These are phyloP conservation scores for Epinephelus moara DNA, from an alignment of 2,113 vertebrate genomes.

Conservation along the genomic window DNA sequence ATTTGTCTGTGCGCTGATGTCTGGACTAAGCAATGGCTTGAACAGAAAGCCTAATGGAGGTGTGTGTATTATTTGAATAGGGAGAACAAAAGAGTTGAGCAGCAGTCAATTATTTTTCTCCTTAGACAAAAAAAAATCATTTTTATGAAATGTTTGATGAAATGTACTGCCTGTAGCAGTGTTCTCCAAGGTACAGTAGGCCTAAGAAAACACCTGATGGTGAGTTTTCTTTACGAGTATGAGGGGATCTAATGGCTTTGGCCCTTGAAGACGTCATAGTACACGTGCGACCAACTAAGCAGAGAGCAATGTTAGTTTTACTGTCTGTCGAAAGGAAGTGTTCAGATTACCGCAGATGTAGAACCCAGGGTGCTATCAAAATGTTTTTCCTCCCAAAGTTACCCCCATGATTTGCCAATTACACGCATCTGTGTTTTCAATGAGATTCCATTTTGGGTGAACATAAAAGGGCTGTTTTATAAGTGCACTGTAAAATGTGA, in stretches of 20 bases:
- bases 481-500: slow-evolving; percentile 75
- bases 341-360: slow-evolving; percentile 62
- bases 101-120: slow-evolving; percentile 2
- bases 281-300: slow-evolving; percentile 64
- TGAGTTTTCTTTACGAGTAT: slow-evolving; percentile 19
- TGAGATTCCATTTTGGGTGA: slow-evolving; percentile 71
- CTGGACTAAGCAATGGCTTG: slow-evolving; percentile 66
- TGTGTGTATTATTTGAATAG: slow-evolving; percentile 36
- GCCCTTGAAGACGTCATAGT: slow-evolving; percentile 35
- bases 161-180: slow-evolving; percentile 27
- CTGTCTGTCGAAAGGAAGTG: slow-evolving; percentile 61
- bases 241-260: not conserved
- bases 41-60: slow-evolving; percentile 14
- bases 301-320: slow-evolving; percentile 67
- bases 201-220: slow-evolving; percentile 18
- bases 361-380: slow-evolving; percentile 75
- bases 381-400: slow-evolving; percentile 74
- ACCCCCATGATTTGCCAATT: slow-evolving; percentile 77
- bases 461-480: slow-evolving; percentile 76
- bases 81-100: slow-evolving; percentile 37
- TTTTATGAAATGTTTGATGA: slow-evolving; percentile 45
- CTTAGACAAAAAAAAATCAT: not conserved
- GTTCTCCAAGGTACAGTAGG: slow-evolving; percentile 24
- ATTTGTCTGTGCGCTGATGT: slow-evolving; percentile 66
- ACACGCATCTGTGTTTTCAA: slow-evolving; percentile 80